Evolutionary conservation across 2,113 vertebrate genomes (phyloP).

Genomic region (Apteryx owenii): DNA sequence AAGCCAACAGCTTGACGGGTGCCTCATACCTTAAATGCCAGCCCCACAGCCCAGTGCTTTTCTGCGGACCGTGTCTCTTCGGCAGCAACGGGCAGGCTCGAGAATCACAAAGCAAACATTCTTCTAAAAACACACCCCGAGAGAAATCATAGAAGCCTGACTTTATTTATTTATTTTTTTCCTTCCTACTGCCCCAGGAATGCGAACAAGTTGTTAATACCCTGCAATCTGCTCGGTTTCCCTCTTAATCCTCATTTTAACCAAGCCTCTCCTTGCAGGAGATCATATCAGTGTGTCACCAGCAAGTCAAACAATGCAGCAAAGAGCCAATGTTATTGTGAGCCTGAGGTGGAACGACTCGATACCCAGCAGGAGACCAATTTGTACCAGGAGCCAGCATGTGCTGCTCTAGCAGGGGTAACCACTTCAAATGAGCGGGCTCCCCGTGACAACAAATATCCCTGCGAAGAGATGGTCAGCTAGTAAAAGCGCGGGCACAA

Average conservation of each 20-base stretch:
- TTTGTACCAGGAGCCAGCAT: constrained; percentile 11
- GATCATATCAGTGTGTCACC: constrained; percentile 14
- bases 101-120: constrained; percentile 16
- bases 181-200: constrained; percentile 17
- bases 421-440: neutral
- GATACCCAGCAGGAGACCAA: constrained; percentile 61
- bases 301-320: neutral
- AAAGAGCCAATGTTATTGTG: constrained; percentile 55
- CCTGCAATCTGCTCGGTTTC: constrained; percentile 43
- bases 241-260: neutral
- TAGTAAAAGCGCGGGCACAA: neutral
- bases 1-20: neutral
- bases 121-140: neutral
- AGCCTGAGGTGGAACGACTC: constrained; percentile 27
- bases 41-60: rapidly evolving
- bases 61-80: neutral
- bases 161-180: neutral
- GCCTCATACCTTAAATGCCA: neutral
- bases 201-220: constrained; percentile 19
- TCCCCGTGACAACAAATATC: neutral
- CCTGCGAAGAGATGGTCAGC: neutral
- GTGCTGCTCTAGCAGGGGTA: neutral
- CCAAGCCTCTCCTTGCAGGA: constrained; percentile 11
- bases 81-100: neutral
- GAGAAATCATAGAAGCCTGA: constrained; percentile 33